Conservation (phyloP, 2,888 invertebrate species). For the Paralinhomoeus sp. region DNA sequence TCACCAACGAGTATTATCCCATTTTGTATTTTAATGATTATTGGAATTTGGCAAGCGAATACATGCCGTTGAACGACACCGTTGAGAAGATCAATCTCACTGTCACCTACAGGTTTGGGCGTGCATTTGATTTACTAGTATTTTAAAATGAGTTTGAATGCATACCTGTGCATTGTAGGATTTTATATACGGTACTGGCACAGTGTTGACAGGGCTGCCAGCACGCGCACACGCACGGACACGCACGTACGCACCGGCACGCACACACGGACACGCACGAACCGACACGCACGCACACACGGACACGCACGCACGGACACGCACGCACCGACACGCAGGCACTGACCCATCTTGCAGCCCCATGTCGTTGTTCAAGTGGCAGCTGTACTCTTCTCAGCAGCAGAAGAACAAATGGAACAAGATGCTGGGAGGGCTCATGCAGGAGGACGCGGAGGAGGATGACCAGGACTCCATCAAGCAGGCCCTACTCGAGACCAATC, state of each 20-base stretch:
- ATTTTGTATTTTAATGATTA: conserved; percentile 85
- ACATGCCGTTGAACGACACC: conserved; percentile 59
- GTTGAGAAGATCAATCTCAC: conserved; percentile 31
- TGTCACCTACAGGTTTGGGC: conserved; percentile 27
- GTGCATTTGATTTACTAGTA: too few species aligned
- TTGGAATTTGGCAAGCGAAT: conserved; percentile 78
- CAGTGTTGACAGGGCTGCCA: too few species aligned
- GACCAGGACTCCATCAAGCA: conserved; percentile 48
- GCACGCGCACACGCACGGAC: too few species aligned
- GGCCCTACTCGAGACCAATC: conserved; percentile 82
- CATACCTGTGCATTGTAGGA: too few species aligned
- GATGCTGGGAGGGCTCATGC: conserved; percentile 15
- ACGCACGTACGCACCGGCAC: too few species aligned
- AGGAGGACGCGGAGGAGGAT: conserved; percentile 35
- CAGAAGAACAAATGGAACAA: conserved; percentile 43
- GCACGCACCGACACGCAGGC: too few species aligned
- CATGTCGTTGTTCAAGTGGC: conserved; percentile 86
- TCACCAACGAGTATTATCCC: conserved; percentile 65
- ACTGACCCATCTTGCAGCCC: too few species aligned
- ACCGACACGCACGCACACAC: too few species aligned
- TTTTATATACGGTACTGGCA: too few species aligned
- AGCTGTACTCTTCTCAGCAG: conserved; percentile 83
- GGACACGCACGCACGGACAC: too few species aligned
- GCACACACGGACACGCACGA: too few species aligned
- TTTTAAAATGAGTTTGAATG: too few species aligned